Percentiles rank a stretch among this genome's conserved stretches.
These are phyloP conservation scores for Caenorhabditis uteleia DNA, from an alignment of 2,888 invertebrate genomes.

Conservation along the genomic window DNA sequence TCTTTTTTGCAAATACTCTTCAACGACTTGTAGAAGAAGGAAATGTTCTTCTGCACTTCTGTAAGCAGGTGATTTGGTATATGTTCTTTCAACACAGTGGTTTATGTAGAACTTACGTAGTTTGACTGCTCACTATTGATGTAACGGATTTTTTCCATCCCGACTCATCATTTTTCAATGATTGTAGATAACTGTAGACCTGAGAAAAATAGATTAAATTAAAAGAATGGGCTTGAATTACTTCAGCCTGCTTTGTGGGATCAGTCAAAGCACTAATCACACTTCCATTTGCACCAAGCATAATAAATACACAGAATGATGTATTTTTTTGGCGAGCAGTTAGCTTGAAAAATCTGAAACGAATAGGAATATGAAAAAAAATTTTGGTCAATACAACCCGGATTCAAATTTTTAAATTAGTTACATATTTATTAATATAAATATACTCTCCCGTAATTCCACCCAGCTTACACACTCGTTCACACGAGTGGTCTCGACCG, in stretches of 20 bases:
- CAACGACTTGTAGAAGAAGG: conserved; percentile 72
- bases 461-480: conserved; percentile 17
- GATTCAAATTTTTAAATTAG: background rate
- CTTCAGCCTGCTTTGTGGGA: conserved; percentile 44
- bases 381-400: conserved; percentile 2
- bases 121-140: conserved; percentile 37
- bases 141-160: conserved; percentile 54
- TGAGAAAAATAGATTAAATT: conserved; percentile 10
- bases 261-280: conserved; percentile 40
- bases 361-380: background rate
- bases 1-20: conserved; percentile 68
- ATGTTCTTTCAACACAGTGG: background rate
- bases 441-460: conserved; percentile 31
- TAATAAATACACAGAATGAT: too few relatives aligned
- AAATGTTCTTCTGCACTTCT: conserved; percentile 69
- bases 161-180: conserved; percentile 46
- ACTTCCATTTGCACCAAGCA: conserved; percentile 27
- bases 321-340: too few relatives aligned
- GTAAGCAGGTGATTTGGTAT: too few relatives aligned
- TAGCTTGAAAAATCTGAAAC: too few relatives aligned
- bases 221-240: background rate
- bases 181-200: conserved; percentile 48
- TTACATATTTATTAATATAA: conserved; percentile 3
- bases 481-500: conserved; percentile 31
- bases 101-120: too few relatives aligned